phyloP scores from a whole-genome alignment of 2,888 invertebrate genomes.

The Cephus runcator region DNA sequence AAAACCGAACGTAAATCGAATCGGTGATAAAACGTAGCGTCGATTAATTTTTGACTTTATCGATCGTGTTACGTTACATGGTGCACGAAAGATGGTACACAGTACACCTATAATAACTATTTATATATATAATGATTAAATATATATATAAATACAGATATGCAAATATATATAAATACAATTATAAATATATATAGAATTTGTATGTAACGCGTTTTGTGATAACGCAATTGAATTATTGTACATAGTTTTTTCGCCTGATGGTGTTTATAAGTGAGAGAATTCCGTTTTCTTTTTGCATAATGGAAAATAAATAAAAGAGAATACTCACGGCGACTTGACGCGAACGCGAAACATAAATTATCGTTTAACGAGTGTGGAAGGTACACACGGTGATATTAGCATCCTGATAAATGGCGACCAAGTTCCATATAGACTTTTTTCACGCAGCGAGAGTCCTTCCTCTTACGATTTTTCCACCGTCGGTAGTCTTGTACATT shows the following conservation, averaged over 20 bases:
- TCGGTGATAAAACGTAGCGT: constrained; percentile 12
- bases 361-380: neutral
- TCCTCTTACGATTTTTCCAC: neutral
- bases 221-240: constrained; percentile 15
- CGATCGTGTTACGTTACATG: neutral
- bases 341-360: constrained; percentile 10
- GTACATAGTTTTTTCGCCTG: constrained; percentile 20
- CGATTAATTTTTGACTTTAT: constrained; percentile 2
- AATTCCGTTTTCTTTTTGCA: constrained; percentile 14
- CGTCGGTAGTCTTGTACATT: neutral
- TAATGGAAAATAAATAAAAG: constrained; percentile 12
- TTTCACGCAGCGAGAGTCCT: neutral
- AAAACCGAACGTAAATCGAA: constrained; percentile 8
- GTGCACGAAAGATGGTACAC: constrained; percentile 1
- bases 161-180: constrained; percentile 7
- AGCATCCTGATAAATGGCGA: neutral
- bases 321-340: constrained; percentile 20
- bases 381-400: neutral
- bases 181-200: neutral
- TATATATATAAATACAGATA: constrained; percentile 10
- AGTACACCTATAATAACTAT: constrained; percentile 10
- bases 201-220: constrained; percentile 10
- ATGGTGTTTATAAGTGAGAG: constrained; percentile 17
- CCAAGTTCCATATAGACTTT: neutral
- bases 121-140: constrained; percentile 3